These are phyloP conservation scores for Holcopasites calliopsidis DNA, from an alignment of 1,140 invertebrate genomes.

Conservation along the genomic window DNA sequence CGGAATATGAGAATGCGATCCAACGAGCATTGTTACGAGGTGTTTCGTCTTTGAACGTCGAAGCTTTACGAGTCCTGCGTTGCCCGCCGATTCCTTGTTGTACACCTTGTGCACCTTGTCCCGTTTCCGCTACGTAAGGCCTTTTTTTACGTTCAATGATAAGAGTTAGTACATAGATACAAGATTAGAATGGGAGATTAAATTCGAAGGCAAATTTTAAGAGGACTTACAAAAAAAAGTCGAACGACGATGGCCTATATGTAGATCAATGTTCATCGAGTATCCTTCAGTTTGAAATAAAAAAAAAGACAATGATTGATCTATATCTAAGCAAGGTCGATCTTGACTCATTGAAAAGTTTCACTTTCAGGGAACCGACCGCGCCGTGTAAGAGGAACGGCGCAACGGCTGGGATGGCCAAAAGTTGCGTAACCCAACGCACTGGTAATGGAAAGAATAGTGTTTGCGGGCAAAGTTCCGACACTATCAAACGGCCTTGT, in stretches of 20 bases:
- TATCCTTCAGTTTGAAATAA: neutral
- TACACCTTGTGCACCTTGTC: conserved; percentile 60
- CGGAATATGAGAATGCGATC: conserved; percentile 73
- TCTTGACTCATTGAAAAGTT: conserved; percentile 31
- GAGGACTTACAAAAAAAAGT: neutral
- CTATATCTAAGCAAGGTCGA: neutral
- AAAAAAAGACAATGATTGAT: neutral
- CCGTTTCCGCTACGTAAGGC: conserved; percentile 44
- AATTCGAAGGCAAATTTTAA: neutral
- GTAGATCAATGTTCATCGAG: too few relatives aligned
- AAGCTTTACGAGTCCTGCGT: conserved; percentile 70
- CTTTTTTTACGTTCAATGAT: neutral
- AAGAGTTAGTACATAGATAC: too few relatives aligned
- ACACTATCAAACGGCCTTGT: conserved; percentile 20
- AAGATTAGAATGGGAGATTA: neutral
- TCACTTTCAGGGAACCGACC: conserved; percentile 30
- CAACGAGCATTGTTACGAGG: conserved; percentile 73
- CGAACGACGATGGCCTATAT: neutral
- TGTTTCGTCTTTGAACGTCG: conserved; percentile 73
- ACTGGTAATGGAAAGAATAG: neutral
- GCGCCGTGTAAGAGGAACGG: neutral
- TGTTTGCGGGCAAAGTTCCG: neutral
- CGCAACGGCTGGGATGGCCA: neutral
- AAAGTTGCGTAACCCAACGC: conserved; percentile 2
- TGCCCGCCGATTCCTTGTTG: conserved; percentile 68